A percentile compares a stretch with the other conserved stretches of the same genome.
These are phyloP conservation scores for Promerops cafer DNA, from an alignment of 2,113 vertebrate genomes.

Conservation along the genomic window DNA sequence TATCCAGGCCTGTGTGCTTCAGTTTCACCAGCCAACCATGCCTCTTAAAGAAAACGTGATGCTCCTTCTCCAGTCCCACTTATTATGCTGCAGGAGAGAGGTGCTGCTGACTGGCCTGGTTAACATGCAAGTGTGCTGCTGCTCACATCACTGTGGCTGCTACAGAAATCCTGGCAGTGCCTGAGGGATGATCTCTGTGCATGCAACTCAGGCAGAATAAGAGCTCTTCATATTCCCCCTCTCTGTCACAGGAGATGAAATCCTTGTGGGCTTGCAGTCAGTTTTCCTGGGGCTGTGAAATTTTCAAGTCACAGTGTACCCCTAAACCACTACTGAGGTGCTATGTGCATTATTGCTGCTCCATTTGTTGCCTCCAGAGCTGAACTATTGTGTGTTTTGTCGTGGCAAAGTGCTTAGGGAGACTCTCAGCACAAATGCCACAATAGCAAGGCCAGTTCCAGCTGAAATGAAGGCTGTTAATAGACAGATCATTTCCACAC, in stretches of 20 bases:
- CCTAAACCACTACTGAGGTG: background rate
- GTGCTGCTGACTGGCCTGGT: background rate
- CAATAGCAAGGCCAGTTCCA: constrained; percentile 1
- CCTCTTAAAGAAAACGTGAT: background rate
- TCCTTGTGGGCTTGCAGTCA: background rate
- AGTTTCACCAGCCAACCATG: background rate
- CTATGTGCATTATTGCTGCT: background rate
- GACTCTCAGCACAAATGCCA: background rate
- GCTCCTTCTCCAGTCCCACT: background rate
- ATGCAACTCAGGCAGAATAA: background rate
- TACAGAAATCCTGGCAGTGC: background rate
- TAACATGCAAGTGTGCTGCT: background rate
- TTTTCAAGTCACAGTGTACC: background rate
- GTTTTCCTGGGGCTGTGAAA: background rate
- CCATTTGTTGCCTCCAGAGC: background rate
- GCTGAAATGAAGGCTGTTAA: background rate
- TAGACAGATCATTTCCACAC: background rate
- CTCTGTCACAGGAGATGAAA: background rate
- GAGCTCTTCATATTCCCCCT: background rate
- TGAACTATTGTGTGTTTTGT: background rate
- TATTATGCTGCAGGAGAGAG: background rate
- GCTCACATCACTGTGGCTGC: background rate
- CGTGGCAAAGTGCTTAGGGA: background rate
- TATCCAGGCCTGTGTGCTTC: background rate
- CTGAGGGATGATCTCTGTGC: background rate